Evolutionary conservation across 2,113 vertebrate genomes (phyloP), one percentile per base, ranked within the genome.

Genomic region (Ophiodon elongatus): DNA sequence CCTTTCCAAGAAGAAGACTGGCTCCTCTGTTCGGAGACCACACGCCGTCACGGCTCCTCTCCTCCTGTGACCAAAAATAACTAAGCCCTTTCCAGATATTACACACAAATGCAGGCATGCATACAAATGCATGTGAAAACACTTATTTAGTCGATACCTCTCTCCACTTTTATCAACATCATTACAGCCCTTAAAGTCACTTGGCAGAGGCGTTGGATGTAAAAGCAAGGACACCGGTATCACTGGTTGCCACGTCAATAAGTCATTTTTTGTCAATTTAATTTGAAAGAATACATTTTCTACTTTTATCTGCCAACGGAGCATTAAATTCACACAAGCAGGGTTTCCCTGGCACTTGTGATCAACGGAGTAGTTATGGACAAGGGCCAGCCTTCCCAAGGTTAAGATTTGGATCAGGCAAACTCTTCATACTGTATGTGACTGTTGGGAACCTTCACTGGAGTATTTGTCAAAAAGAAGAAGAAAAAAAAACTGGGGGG

Each of bases 11-110:
- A 87, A 84, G 90, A 94, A 95, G 93, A 95, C 90, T 94, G 90
- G 89, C 86, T 45, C 71, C 90, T 94, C 92, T 95, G 94, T 95
- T 93, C 79, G 27, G 68, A 91, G 94, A 94, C 94, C 93, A 95
- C 94, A 95, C 92, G 91, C 93, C 91, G 91, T 94, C 91, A 92
- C 65, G 80, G 91, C 91, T 91, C 65, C 94, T 94, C 90, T 92
- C 86, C 90, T 92, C 87, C 85, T 45, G 47, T 89, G 87, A 92
- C 88, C 90, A 93, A 94, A 94, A 92, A 94, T 92, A 94, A 94
- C 91, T 65, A 80, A 92, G 68, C 14, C 78, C 71, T 73, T 78
- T 90, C 92, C 90, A 92, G 87, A 81, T 90, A 86, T 79, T 89
- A 65, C 80, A 78, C 88, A 79, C 78, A 78, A 86, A 91, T 56